A percentile compares a stretch with the other conserved stretches of the same genome.
Evolutionary conservation across 35 echinoderm and acorn worm genomes (phyloP).

Genomic region (Ophioderma brevispina): DNA sequence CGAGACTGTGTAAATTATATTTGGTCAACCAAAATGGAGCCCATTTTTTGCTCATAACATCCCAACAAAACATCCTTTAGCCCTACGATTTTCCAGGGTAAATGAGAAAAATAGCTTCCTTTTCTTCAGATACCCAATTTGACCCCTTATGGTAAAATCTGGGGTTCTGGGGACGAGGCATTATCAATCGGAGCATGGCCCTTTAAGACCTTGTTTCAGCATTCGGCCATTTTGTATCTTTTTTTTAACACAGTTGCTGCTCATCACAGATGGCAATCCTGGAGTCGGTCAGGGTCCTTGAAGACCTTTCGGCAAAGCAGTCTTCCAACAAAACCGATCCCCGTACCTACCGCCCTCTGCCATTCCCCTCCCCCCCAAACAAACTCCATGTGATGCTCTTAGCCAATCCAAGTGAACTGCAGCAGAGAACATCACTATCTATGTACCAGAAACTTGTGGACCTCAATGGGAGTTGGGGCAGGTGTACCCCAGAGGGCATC

Average conservation of each 20-base stretch:
- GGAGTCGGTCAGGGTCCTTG: constrained; percentile 84
- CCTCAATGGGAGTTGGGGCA: constrained; percentile 58
- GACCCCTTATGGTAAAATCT: too few species aligned
- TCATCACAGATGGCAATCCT: constrained; percentile 88
- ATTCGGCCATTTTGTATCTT: too few species aligned
- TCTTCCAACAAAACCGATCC: constrained; percentile 17
- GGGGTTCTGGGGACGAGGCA: too few species aligned
- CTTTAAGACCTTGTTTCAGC: too few species aligned
- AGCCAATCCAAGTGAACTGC: constrained; percentile 50
- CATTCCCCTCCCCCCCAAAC: constrained; percentile 68
- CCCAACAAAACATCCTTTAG: too few species aligned
- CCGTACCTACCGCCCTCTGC: constrained; percentile 47
- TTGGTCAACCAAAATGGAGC: too few species aligned
- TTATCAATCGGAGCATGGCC: too few species aligned
- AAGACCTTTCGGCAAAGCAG: constrained; percentile 36
- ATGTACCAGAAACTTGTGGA: constrained; percentile 78
- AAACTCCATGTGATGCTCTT: constrained; percentile 78
- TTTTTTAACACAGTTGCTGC: constrained; percentile 67
- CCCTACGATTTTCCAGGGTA: too few species aligned
- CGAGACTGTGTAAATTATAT: too few species aligned
- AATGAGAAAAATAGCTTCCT: too few species aligned
- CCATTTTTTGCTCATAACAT: too few species aligned
- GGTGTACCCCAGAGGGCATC: constrained; percentile 56
- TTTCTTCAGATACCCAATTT: too few species aligned
- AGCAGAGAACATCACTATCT: constrained; percentile 35